Evolutionary conservation across 2,888 invertebrate genomes (phyloP).

Genomic region (Nyleta sp.): DNA sequence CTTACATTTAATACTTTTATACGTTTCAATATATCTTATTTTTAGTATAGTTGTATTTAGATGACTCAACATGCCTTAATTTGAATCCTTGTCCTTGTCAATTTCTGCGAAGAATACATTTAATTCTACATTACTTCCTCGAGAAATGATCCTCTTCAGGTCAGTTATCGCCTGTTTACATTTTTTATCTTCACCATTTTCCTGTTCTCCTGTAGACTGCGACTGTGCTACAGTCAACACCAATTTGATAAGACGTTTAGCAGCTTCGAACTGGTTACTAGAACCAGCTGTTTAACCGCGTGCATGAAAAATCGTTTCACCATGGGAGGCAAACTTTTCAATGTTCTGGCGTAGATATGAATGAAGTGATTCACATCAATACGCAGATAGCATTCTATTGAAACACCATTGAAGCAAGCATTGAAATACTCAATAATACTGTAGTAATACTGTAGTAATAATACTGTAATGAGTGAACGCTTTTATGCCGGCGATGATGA

Average conservation of each 20-base stretch:
- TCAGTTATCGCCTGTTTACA: not conserved
- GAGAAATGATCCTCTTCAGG: not conserved
- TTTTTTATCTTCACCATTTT: not conserved
- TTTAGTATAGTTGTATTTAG: too few species aligned
- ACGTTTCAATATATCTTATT: too few species aligned
- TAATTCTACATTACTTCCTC: not conserved
- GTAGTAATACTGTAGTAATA: too few species aligned
- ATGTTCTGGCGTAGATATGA: not conserved
- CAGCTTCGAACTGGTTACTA: not conserved
- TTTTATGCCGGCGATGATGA: slow-evolving; percentile 32
- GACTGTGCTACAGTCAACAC: not conserved
- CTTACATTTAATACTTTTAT: too few species aligned
- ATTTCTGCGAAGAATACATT: too few species aligned
- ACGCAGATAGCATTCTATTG: not conserved
- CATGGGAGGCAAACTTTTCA: not conserved
- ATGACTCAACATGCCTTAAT: too few species aligned
- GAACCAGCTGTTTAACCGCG: not conserved
- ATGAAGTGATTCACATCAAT: not conserved
- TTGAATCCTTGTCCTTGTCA: too few species aligned
- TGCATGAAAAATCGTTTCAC: not conserved
- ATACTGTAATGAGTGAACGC: slow-evolving; percentile 12
- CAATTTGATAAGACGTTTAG: not conserved
- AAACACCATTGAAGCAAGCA: not conserved
- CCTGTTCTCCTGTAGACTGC: not conserved
- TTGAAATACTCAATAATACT: not conserved